Evolutionary conservation across 2,888 invertebrate species (phyloP), one percentile per base, ranked within the genome.

Genomic region (Alitta virens): DNA sequence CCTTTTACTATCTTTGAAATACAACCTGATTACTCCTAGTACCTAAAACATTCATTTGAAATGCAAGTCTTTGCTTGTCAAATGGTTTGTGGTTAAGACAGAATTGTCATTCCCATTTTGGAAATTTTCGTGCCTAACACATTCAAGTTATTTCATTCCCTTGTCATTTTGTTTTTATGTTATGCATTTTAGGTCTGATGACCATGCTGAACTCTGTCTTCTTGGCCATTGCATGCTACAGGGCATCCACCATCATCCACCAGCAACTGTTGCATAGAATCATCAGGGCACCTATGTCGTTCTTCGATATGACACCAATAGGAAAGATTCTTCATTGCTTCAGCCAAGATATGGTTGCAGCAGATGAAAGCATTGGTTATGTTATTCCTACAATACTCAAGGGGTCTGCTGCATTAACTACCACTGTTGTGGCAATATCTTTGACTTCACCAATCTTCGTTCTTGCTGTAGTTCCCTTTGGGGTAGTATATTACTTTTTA

Each of bases 161-260:
- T n/a, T n/a, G n/a, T n/a, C n/a, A n/a, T n/a, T n/a, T n/a, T n/a
- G n/a, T n/a, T n/a, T n/a, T n/a, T n/a, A n/a, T n/a, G n/a, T n/a
- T n/a, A n/a, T n/a, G 12, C 12, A 33, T 33, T 33, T 33, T 12
- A 33, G 33, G 33, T 5, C 7, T 33, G 33, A 7, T 33, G 33
- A 33, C 33, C 33, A 7, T 33, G 7, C 5, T 33, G 7, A 33
- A 7, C 7, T 7, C 33, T 7, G 5, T 33, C 7, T 33, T 7
- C 33, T 1, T 59, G 9, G 76, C 82, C 2, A 56, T 78, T 5
- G 77, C 79, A 5, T 75, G 78, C 71, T 74, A 80, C 1, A 33
- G 68, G 24, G 83, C 82, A 0, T 74, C 75, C 26, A 46, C 68
- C 14, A 46, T 69, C 14, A 77, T 75, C 16, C 82, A 82, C 60